Percentiles rank a stretch among this genome's conserved stretches.
Evolutionary conservation across 2,797 vertebrate genomes (phyloP).

Genomic region (Thalassophryne amazonica): DNA sequence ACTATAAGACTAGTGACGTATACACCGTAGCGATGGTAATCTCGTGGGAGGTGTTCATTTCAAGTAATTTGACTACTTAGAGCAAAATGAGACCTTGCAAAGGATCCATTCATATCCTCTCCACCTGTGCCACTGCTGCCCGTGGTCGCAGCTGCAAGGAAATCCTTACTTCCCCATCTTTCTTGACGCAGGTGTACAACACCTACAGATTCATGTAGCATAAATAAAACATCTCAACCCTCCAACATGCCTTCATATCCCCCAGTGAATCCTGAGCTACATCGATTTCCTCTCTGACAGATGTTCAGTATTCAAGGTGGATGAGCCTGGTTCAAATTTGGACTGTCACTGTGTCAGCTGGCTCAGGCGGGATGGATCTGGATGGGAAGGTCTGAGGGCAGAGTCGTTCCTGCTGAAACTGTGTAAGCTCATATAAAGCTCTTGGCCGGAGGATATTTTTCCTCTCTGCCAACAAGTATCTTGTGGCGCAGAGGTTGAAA

Average conservation of each 20-base stretch:
- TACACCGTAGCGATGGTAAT: not conserved
- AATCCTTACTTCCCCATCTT: not conserved
- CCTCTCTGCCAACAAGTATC: conserved; percentile 28
- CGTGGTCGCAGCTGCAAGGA: not conserved
- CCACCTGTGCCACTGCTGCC: not conserved
- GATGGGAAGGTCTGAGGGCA: conserved; percentile 9
- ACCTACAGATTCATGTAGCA: not conserved
- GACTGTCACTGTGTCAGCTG: not conserved
- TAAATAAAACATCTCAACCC: not conserved
- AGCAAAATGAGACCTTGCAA: not conserved
- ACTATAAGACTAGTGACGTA: not conserved
- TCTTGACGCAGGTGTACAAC: not conserved
- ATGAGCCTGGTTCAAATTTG: not conserved
- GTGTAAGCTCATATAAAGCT: conserved; percentile 34
- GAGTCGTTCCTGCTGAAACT: conserved; percentile 8
- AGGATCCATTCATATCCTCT: not conserved
- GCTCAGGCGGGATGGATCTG: not conserved
- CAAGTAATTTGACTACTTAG: not conserved
- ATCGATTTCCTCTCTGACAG: conserved; percentile 1
- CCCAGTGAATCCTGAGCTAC: not conserved
- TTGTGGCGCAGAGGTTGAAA: conserved; percentile 18
- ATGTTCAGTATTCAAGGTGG: conserved; percentile 1
- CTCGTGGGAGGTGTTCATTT: not conserved
- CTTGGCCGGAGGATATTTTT: conserved; percentile 12
- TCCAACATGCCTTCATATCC: not conserved